Conservation (phyloP, 2,797 vertebrate species). For the Crypturellus tataupa region DNA sequence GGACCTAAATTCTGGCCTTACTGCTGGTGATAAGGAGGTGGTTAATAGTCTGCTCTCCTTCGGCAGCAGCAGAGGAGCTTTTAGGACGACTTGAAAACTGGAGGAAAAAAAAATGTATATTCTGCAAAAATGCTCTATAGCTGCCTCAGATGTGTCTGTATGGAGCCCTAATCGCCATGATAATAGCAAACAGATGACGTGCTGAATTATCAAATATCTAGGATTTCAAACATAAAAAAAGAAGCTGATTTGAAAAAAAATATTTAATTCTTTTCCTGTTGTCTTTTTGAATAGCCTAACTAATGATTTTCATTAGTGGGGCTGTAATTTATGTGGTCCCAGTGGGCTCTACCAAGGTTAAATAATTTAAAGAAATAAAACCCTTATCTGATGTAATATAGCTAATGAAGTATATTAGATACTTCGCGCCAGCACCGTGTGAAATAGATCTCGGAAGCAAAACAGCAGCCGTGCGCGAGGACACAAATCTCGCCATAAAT, state of each 20-base stretch:
- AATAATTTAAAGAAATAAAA: slow-evolving; percentile 85
- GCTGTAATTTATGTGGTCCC: slow-evolving; percentile 80
- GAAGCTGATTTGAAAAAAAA: slow-evolving; percentile 36
- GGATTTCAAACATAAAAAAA: background rate
- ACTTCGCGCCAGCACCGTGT: slow-evolving; percentile 40
- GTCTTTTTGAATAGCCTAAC: slow-evolving; percentile 74
- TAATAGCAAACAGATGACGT: background rate
- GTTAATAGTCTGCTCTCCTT: background rate
- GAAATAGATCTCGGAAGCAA: slow-evolving; percentile 72
- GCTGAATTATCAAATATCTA: background rate
- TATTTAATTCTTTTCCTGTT: slow-evolving; percentile 65
- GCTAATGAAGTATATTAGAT: slow-evolving; percentile 79
- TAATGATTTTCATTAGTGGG: slow-evolving; percentile 84
- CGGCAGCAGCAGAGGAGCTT: background rate
- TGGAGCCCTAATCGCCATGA: background rate
- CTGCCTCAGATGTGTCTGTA: background rate
- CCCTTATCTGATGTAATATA: slow-evolving; percentile 75
- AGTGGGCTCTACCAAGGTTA: slow-evolving; percentile 79
- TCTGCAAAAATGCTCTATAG: background rate
- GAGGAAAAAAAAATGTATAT: rapidly evolving
- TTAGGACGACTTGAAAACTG: background rate
- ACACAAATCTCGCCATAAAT: slow-evolving; percentile 81
- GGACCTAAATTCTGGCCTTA: background rate
- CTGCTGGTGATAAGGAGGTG: background rate
- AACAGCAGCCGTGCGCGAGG: slow-evolving; percentile 64